Conservation (phyloP, 1,140 invertebrate genomes). For the Coptotermes formosanus region DNA sequence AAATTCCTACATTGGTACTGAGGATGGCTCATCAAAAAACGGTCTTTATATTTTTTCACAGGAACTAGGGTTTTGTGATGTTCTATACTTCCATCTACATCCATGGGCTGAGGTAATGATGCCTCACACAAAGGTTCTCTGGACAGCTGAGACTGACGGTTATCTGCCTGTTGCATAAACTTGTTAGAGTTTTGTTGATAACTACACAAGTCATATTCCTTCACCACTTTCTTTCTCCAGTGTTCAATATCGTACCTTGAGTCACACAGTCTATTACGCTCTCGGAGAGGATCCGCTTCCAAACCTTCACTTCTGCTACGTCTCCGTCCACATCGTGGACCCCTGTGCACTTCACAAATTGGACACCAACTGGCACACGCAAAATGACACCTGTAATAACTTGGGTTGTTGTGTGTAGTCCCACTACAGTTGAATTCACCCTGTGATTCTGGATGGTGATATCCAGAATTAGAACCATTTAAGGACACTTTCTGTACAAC, state of each 20-base stretch:
- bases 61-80: conserved; percentile 1
- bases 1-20: not conserved
- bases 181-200: not conserved
- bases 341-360: not conserved
- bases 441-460: not conserved
- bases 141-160: not conserved
- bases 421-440: not conserved
- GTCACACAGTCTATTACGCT: conserved; percentile 19
- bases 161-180: not conserved
- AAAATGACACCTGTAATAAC: conserved; percentile 22
- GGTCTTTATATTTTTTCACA: not conserved
- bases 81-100: conserved; percentile 24
- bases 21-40: not conserved
- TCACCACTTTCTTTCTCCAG: not conserved
- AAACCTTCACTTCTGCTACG: conserved; percentile 27
- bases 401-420: not conserved
- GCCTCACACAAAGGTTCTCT: not conserved
- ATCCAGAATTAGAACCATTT: not conserved
- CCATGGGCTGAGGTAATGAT: conserved; percentile 25
- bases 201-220: conserved; percentile 2
- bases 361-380: conserved; percentile 21
- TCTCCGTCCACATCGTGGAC: not conserved
- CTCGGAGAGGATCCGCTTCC: conserved; percentile 27
- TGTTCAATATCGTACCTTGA: conserved; percentile 20
- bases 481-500: not conserved